Percentiles rank a stretch among this genome's conserved stretches.
Conservation (phyloP, 2,113 vertebrate species). For the Myiozetetes cayanensis region DNA sequence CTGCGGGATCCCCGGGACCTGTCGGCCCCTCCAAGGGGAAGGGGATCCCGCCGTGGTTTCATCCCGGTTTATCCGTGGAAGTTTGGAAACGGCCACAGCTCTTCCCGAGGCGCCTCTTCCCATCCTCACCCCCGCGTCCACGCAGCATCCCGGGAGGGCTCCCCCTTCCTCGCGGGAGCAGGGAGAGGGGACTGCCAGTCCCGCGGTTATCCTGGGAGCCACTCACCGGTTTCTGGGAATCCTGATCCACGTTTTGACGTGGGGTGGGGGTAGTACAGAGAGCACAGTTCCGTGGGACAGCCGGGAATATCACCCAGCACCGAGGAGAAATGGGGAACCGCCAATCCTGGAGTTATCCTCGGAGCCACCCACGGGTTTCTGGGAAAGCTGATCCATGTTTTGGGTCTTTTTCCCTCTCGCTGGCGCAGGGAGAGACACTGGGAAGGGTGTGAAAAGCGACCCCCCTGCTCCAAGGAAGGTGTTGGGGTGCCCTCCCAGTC, state of each 20-base stretch:
- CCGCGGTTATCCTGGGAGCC: not conserved
- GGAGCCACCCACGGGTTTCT: accelerated
- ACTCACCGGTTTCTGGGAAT: accelerated
- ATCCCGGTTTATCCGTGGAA: accelerated
- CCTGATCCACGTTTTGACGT: not conserved
- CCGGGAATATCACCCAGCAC: no score
- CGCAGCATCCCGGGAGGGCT: not conserved
- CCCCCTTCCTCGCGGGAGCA: accelerated
- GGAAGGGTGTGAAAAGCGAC: not conserved
- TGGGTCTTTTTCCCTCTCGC: not conserved
- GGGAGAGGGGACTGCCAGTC: accelerated
- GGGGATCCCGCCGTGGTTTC: not conserved
- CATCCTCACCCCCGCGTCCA: accelerated
- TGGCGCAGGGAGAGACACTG: not conserved
- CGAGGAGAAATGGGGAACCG: not conserved
- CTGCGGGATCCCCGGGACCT: not conserved
- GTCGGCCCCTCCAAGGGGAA: not conserved
- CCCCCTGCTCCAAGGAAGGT: not conserved
- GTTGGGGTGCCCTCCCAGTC: no score
- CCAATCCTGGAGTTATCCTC: not conserved
- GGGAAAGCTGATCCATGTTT: not conserved
- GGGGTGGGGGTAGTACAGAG: no score
- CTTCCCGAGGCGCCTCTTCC: not conserved
- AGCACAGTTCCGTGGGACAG: no score
- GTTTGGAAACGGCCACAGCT: not conserved